Percentiles rank a stretch among this genome's conserved stretches.
Conservation (phyloP, 2,797 vertebrate species). For the Diplodus sargus region DNA sequence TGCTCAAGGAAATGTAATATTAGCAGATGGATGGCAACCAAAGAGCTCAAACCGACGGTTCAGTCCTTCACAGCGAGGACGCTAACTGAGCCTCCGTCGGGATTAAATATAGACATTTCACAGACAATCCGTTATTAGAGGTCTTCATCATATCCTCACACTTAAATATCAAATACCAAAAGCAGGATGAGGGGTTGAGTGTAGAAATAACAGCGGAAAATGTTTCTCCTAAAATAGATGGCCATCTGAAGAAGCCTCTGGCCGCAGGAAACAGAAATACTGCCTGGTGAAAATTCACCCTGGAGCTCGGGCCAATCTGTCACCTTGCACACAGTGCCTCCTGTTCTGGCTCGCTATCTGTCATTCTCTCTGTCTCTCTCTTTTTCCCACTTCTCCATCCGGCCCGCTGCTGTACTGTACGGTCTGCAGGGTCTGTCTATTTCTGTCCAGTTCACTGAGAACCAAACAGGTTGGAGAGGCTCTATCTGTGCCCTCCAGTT, state of each 20-base stretch:
- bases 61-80: not conserved
- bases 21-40: not conserved
- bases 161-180: constrained; percentile 18
- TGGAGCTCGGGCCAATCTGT: constrained; percentile 60
- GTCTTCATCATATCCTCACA: constrained; percentile 9
- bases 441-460: constrained; percentile 53
- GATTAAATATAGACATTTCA: constrained; percentile 1
- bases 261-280: constrained; percentile 51
- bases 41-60: not conserved
- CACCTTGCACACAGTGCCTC: constrained; percentile 46
- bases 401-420: constrained; percentile 33
- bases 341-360: constrained; percentile 41
- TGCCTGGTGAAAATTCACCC: constrained; percentile 51
- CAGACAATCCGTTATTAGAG: not conserved
- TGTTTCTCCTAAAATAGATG: constrained; percentile 30
- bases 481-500: constrained; percentile 47
- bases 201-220: constrained; percentile 28
- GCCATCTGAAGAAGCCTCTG: constrained; percentile 63
- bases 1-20: not conserved
- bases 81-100: not conserved
- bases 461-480: constrained; percentile 51
- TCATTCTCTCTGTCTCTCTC: constrained; percentile 27
- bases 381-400: constrained; percentile 29
- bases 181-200: constrained; percentile 25
- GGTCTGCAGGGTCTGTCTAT: constrained; percentile 56